Evolutionary conservation across 2,113 vertebrate genomes (phyloP).

Genomic region (Odobenus rosmarus): DNA sequence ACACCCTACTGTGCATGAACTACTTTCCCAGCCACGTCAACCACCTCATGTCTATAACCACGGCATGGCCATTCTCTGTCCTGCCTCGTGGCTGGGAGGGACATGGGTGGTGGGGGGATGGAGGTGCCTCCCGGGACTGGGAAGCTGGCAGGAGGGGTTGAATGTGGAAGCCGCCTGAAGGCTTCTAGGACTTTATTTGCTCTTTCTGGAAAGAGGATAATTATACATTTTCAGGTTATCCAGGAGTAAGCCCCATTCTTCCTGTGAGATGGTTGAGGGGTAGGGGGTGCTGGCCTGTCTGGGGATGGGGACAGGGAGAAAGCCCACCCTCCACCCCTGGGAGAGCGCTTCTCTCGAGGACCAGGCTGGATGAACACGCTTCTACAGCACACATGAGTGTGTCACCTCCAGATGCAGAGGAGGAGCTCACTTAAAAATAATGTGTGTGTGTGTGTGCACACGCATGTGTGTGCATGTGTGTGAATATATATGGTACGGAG

Average conservation of each 20-base stretch:
- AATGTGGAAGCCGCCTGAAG: fast-evolving
- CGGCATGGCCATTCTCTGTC: fast-evolving
- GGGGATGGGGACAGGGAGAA: neutral
- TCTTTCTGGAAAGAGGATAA: neutral
- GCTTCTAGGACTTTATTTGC: neutral
- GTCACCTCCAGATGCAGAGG: neutral
- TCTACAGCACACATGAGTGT: fast-evolving
- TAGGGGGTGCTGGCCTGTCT: fast-evolving
- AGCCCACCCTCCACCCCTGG: fast-evolving
- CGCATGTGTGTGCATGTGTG: no score
- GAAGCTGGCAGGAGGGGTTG: fast-evolving
- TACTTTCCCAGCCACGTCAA: fast-evolving
- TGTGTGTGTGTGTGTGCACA: fast-evolving
- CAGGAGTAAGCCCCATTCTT: neutral
- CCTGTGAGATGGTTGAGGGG: neutral
- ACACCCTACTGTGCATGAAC: fast-evolving
- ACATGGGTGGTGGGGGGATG: fast-evolving
- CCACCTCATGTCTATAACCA: fast-evolving
- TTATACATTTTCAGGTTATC: fast-evolving
- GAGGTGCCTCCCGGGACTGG: fast-evolving
- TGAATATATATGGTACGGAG: neutral
- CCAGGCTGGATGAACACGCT: fast-evolving
- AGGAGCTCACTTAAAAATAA: no score
- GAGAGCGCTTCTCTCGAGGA: neutral
- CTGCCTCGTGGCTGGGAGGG: fast-evolving